Evolutionary conservation across 2,888 invertebrate genomes (phyloP), one percentile per base, ranked within the genome.

Genomic region (Dioctria linearis): DNA sequence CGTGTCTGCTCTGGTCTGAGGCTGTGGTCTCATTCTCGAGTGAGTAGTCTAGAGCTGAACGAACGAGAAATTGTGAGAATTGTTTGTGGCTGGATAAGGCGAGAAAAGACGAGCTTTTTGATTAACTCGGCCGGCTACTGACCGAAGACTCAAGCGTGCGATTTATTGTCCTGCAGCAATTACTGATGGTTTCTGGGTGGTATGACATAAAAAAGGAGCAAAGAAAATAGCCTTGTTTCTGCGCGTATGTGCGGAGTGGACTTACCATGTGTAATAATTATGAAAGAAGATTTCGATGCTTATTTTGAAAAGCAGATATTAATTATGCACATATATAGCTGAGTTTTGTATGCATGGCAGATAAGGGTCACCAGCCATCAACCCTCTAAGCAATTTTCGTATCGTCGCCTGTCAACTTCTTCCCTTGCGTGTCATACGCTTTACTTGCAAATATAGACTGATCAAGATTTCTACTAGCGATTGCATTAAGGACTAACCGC

Each of bases 131-230:
- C 63, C 69, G 57, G 81, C 78, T 81, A 81, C 73, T 79, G 65
- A 65, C 46, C 46, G 69, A 71, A 49, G 46, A 73, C 63, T 46
- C 71, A 63, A 63, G 71, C 80, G 80, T 80, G 80, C 80, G 80
- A 80, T 80, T 80, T 80, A 80, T 78, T 80, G 71, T 78, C 73
- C 76, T 81, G 51, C 49, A 71, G 78, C 81, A 71, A 57, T 71
- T 71, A 71, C 76, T 66, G 43, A 37, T 25, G 49, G 57, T 76
- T 76, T 37, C 76, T 76, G 76, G 76, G 76, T 76, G 76, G 76
- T 49, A 25, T 25, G 25, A 25, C 25, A 76, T 57, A 73, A 73
- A 71, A 73, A 57, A 13, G 43, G 73, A 13, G 59, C 2, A 71
- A n/a, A 25, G 9, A 9, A n/a, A 46, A 59, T 9, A 25, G 42